Conservation (phyloP, 1,140 invertebrate genomes). For the Aphaenogaster floridana region DNA sequence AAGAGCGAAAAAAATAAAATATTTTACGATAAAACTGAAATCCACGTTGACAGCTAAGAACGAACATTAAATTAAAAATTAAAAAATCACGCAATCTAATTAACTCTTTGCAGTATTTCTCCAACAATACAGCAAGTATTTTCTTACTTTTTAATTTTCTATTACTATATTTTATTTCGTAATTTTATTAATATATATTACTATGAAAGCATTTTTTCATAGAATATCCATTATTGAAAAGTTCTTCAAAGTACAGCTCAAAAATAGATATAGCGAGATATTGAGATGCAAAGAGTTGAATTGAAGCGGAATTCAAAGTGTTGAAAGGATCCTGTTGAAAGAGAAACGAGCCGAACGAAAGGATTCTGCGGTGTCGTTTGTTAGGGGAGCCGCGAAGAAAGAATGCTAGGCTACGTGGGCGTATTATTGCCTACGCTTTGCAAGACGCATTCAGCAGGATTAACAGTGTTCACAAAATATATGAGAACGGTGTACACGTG, state of each 20-base stretch:
- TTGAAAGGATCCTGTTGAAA: constrained; percentile 36
- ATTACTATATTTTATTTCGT: neutral
- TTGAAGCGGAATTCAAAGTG: constrained; percentile 43
- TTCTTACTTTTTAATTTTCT: neutral
- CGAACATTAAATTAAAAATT: neutral
- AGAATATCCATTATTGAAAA: neutral
- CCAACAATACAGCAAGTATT: neutral
- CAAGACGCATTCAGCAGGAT: constrained; percentile 59
- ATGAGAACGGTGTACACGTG: constrained; percentile 62
- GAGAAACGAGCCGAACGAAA: constrained; percentile 53
- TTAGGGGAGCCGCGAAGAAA: constrained; percentile 60
- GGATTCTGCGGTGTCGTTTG: constrained; percentile 56
- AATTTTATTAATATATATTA: neutral
- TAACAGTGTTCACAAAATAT: constrained; percentile 60
- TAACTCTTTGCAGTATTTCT: neutral
- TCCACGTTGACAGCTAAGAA: neutral
- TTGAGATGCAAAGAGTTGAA: constrained; percentile 21
- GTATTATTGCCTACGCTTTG: constrained; percentile 54
- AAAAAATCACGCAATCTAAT: constrained; percentile 18
- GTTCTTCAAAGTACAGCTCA: neutral
- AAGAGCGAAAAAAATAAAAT: neutral
- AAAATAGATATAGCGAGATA: neutral
- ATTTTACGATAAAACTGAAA: neutral
- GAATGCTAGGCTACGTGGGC: constrained; percentile 58
- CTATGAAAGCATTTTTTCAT: neutral